phyloP scores from a whole-genome alignment of 2,113 vertebrate genomes.

The Thamnophis sirtalis region DNA sequence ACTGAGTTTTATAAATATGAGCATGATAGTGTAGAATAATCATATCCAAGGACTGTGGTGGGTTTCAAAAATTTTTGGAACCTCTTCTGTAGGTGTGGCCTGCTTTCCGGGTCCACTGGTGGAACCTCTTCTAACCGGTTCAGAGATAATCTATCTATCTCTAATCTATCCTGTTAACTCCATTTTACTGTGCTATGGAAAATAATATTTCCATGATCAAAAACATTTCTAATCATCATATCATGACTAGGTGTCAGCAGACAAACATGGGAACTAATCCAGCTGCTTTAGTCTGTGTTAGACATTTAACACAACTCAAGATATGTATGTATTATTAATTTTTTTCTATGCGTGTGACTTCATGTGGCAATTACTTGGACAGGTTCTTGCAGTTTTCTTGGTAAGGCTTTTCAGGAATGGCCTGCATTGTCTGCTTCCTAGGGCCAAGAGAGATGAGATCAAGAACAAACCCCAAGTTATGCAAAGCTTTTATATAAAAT shows the following conservation, averaged over 20 bases:
- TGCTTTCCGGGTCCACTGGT: too few relatives aligned
- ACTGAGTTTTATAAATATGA: too few relatives aligned
- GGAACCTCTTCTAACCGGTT: too few relatives aligned
- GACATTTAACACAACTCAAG: constrained; percentile 42
- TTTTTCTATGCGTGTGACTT: background rate
- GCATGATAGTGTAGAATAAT: too few relatives aligned
- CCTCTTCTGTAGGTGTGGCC: too few relatives aligned
- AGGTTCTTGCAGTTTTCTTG: background rate
- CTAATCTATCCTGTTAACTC: constrained; percentile 20
- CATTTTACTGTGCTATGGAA: constrained; percentile 32
- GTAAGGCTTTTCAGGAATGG: background rate
- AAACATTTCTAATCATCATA: constrained; percentile 52
- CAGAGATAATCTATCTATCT: too few relatives aligned
- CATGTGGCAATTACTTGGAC: background rate
- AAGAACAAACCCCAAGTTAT: background rate
- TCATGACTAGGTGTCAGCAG: constrained; percentile 56
- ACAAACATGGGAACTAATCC: constrained; percentile 40
- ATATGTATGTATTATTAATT: constrained; percentile 30
- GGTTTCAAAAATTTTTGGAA: too few relatives aligned
- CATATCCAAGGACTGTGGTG: too few relatives aligned
- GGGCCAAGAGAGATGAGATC: background rate
- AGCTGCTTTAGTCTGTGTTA: constrained; percentile 49
- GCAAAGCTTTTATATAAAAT: background rate
- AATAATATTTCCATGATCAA: constrained; percentile 52
- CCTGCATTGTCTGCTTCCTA: background rate